phyloP scores from a whole-genome alignment of 2,113 vertebrate species.

The Ammodytes marinus region DNA sequence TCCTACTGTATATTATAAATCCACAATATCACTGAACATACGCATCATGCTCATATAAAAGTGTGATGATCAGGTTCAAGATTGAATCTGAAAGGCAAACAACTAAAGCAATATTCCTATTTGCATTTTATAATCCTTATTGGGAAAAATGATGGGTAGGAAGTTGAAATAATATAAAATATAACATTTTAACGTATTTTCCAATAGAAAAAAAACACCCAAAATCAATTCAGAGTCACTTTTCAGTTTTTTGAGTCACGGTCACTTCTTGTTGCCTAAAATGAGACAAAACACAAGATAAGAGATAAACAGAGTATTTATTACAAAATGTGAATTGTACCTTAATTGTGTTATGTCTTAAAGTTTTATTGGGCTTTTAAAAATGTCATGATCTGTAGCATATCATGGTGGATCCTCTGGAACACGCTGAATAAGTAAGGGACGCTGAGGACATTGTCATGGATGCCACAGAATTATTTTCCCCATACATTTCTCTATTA shows the following conservation, averaged over 20 bases:
- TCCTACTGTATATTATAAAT: too few relatives aligned
- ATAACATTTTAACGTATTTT: too few relatives aligned
- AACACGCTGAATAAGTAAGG: background rate
- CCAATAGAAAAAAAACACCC: too few relatives aligned
- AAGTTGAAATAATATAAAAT: too few relatives aligned
- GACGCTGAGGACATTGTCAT: background rate
- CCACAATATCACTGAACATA: too few relatives aligned
- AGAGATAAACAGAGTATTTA: constrained; percentile 52
- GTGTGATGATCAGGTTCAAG: too few relatives aligned
- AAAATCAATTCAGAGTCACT: background rate
- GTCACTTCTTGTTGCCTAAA: background rate
- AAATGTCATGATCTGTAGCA: constrained; percentile 11
- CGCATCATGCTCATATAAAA: too few relatives aligned
- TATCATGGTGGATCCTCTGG: background rate
- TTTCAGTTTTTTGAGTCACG: background rate
- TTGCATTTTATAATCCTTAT: too few relatives aligned
- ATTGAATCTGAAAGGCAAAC: too few relatives aligned
- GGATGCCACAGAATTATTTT: constrained; percentile 16
- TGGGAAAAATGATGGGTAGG: too few relatives aligned
- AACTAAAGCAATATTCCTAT: too few relatives aligned
- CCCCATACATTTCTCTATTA: constrained; percentile 30
- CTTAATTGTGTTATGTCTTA: constrained; percentile 8
- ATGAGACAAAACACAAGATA: constrained; percentile 13
- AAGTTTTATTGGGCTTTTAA: constrained; percentile 9
- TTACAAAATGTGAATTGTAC: constrained; percentile 41